phyloP scores from a whole-genome alignment of 2,888 invertebrate genomes.

The Tenthredo notha region DNA sequence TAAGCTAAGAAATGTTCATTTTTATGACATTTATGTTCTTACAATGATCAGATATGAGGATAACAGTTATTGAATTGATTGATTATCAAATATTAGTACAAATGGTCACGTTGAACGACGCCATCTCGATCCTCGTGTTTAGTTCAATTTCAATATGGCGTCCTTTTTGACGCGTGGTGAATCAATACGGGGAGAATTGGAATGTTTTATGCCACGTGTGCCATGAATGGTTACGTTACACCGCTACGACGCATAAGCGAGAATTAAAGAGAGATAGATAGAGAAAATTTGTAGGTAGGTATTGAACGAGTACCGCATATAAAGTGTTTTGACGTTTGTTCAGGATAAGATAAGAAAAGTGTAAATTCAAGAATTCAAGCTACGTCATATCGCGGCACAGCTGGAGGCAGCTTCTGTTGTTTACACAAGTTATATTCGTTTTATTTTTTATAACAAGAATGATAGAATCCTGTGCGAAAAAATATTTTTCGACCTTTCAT shows the following conservation, averaged over 20 bases:
- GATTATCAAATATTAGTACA: neutral
- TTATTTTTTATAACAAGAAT: neutral
- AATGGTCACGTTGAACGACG: neutral
- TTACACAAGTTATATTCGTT: neutral
- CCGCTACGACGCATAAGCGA: conserved; percentile 23
- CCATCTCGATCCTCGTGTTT: conserved; percentile 49
- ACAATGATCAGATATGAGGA: neutral
- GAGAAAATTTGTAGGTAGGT: neutral
- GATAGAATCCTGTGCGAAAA: neutral
- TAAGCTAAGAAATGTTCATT: too few species aligned
- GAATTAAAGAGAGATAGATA: neutral
- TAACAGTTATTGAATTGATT: neutral
- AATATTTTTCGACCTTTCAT: neutral
- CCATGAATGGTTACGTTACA: conserved; percentile 41
- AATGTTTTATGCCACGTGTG: conserved; percentile 69
- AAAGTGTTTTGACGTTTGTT: neutral
- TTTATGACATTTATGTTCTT: too few species aligned
- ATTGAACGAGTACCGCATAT: neutral
- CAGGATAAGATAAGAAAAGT: neutral
- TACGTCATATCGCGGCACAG: neutral
- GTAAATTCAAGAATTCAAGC: neutral
- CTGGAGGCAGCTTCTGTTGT: neutral
- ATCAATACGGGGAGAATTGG: conserved; percentile 68
- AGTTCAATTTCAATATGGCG: conserved; percentile 52
- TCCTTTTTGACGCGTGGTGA: conserved; percentile 60